Evolutionary conservation across 1,140 invertebrate genomes (phyloP).

Genomic region (Ostrea denselamellosa): DNA sequence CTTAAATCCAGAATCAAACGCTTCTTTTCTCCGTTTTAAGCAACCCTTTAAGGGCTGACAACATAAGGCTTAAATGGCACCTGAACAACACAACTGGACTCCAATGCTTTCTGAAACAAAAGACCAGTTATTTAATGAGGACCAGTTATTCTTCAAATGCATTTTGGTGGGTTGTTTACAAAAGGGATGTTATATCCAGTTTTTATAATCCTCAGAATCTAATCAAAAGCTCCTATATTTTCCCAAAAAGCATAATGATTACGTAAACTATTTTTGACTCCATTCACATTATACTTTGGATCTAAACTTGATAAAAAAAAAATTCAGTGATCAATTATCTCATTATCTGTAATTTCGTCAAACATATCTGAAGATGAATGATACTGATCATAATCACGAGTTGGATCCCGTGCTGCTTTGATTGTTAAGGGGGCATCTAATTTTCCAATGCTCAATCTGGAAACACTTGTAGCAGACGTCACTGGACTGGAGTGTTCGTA

Average conservation of each 20-base stretch:
- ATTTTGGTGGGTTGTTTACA: neutral
- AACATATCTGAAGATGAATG: neutral
- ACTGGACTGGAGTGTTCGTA: neutral
- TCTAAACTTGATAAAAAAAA: too few species aligned
- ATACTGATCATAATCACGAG: neutral
- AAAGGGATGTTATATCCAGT: neutral
- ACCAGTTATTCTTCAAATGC: constrained; percentile 17
- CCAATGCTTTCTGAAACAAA: too few species aligned
- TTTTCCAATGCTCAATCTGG: neutral
- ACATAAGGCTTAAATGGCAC: too few species aligned
- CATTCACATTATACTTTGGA: too few species aligned
- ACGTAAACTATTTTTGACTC: too few species aligned
- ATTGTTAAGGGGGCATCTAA: neutral
- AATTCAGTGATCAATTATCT: too few species aligned
- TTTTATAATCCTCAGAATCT: too few species aligned
- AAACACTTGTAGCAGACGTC: too few species aligned
- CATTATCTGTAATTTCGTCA: neutral
- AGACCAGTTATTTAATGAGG: neutral
- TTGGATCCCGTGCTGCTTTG: neutral
- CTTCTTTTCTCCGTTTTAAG: constrained; percentile 28
- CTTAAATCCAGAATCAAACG: constrained; percentile 48
- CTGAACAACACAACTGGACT: too few species aligned
- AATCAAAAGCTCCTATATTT: too few species aligned
- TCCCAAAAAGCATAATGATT: too few species aligned
- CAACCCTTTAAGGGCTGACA: constrained; percentile 40